A percentile compares a stretch with the other conserved stretches of the same genome.
These are phyloP conservation scores for Drepana falcataria DNA, from an alignment of 2,888 invertebrate species.

Conservation along the genomic window DNA sequence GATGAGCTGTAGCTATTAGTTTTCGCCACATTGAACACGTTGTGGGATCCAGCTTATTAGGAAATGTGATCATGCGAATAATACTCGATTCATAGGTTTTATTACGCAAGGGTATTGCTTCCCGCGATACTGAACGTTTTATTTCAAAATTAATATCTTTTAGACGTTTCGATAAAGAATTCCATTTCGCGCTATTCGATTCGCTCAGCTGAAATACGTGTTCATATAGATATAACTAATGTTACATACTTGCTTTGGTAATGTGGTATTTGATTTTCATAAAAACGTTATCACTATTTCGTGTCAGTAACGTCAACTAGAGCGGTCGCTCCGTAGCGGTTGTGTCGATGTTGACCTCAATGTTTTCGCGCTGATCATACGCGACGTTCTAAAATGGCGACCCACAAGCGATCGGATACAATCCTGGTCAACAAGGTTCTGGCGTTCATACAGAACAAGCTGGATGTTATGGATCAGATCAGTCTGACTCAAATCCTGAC, in stretches of 20 bases:
- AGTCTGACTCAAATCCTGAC: too few relatives aligned
- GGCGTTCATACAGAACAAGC: too few relatives aligned
- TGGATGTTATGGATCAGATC: too few relatives aligned
- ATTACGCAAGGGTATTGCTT: constrained; percentile 63
- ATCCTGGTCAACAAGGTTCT: too few relatives aligned
- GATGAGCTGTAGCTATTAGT: constrained; percentile 52
- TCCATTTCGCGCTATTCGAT: constrained; percentile 11
- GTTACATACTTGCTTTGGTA: not conserved
- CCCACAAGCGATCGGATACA: too few relatives aligned
- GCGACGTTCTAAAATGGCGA: too few relatives aligned
- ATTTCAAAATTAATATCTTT: constrained; percentile 22
- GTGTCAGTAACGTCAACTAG: not conserved
- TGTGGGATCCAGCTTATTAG: constrained; percentile 76
- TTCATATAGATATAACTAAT: not conserved
- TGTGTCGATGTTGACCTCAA: not conserved
- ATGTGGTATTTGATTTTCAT: not conserved
- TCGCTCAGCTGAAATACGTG: not conserved
- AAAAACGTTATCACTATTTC: not conserved
- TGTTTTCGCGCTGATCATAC: too few relatives aligned
- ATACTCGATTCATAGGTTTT: constrained; percentile 73
- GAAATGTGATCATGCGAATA: constrained; percentile 74
- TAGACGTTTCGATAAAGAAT: constrained; percentile 18
- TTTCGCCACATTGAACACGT: constrained; percentile 70
- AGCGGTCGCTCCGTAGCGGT: too few relatives aligned
- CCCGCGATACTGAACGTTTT: constrained; percentile 50